Evolutionary conservation across 2,888 invertebrate species (phyloP).

Genomic region (Cantharis rufa): DNA sequence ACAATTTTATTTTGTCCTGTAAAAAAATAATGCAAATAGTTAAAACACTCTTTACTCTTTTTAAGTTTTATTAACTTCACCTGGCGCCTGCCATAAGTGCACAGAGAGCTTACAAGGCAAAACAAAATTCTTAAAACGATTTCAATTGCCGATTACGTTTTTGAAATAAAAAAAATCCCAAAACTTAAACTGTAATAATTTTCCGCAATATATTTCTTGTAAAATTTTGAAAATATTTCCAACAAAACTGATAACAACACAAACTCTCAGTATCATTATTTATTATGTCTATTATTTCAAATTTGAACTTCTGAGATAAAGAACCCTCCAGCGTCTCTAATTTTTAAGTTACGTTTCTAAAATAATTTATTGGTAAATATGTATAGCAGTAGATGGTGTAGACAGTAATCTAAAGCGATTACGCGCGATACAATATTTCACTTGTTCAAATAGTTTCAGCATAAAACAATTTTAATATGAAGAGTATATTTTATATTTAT

Average conservation of each 20-base stretch:
- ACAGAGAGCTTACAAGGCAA: no score
- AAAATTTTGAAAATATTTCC: background rate
- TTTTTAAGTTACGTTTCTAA: background rate
- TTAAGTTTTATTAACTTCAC: no score
- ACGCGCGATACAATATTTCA: conserved; percentile 9
- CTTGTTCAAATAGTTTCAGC: conserved; percentile 12
- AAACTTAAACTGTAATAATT: background rate
- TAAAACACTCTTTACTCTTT: no score
- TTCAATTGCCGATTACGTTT: background rate
- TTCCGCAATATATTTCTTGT: background rate
- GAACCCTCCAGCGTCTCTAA: background rate
- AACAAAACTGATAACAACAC: background rate
- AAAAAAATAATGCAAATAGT: no score
- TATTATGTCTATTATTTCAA: background rate
- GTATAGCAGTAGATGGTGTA: background rate
- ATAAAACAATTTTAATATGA: conserved; percentile 26
- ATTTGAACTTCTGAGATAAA: background rate
- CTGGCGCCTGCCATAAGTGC: no score
- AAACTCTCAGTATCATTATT: background rate
- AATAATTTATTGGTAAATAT: background rate
- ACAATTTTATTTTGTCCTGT: no score
- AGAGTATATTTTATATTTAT: conserved; percentile 22
- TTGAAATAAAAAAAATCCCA: background rate
- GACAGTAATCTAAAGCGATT: conserved; percentile 7
- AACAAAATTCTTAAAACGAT: no score